Evolutionary conservation across 1,140 invertebrate genomes (phyloP).

Genomic region (Lordiphosa stackelbergi): DNA sequence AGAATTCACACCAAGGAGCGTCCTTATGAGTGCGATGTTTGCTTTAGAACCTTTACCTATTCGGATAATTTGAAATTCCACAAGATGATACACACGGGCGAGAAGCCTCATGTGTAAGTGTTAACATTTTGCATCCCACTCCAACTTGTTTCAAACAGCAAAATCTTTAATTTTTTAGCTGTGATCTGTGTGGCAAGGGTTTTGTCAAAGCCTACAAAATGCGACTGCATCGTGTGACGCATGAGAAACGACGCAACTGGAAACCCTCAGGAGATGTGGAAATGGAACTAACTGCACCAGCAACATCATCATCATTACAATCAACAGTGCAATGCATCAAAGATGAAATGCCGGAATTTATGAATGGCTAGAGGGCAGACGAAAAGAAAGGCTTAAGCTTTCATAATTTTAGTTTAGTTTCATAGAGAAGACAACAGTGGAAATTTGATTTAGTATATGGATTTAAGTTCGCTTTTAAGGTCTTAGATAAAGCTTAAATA

Average conservation of each 20-base stretch:
- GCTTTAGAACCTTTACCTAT: conserved; percentile 84
- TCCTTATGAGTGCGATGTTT: conserved; percentile 83
- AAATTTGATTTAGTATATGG: not conserved
- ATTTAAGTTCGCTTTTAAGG: too few species aligned
- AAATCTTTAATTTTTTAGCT: conserved; percentile 20
- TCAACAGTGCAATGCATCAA: too few species aligned
- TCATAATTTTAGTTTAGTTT: not conserved
- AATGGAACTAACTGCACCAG: too few species aligned
- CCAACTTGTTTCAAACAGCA: too few species aligned
- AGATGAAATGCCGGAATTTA: conserved; percentile 31
- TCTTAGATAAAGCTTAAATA: too few species aligned
- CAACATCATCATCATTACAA: too few species aligned
- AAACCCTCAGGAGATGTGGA: conserved; percentile 12
- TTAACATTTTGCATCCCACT: too few species aligned
- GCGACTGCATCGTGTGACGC: conserved; percentile 59
- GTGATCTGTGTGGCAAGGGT: conserved; percentile 61
- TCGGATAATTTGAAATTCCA: conserved; percentile 82
- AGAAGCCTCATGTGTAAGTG: conserved; percentile 63
- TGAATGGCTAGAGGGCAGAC: conserved; percentile 8
- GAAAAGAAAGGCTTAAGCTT: too few species aligned
- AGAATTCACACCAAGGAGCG: conserved; percentile 85
- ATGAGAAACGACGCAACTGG: conserved; percentile 48
- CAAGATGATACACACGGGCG: conserved; percentile 71
- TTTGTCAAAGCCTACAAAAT: conserved; percentile 67
- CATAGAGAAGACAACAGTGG: not conserved